Evolutionary conservation across 1,140 invertebrate species (phyloP).

Genomic region (Drosophila novamexicana): DNA sequence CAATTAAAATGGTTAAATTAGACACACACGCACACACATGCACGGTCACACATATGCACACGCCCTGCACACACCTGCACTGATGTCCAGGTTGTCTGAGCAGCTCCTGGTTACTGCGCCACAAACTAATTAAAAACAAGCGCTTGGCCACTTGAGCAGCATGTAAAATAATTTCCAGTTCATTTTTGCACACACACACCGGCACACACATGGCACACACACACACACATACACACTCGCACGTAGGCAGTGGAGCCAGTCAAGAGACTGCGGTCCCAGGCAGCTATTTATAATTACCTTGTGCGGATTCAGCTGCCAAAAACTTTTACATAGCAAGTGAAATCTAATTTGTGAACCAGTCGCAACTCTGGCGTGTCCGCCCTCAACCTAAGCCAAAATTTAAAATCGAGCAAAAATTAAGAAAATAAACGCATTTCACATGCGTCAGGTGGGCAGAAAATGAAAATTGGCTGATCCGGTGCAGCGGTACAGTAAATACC

Average conservation of each 20-base stretch:
- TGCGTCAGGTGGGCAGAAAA: not conserved
- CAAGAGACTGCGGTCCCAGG: slow-evolving; percentile 32
- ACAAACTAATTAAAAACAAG: slow-evolving; percentile 57
- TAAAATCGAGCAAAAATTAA: slow-evolving; percentile 5
- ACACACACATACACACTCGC: slow-evolving; percentile 4
- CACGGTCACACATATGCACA: not conserved
- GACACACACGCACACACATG: slow-evolving; percentile 15
- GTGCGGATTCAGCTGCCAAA: slow-evolving; percentile 36
- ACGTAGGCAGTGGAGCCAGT: slow-evolving; percentile 7
- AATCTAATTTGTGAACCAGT: slow-evolving; percentile 37
- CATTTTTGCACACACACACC: slow-evolving; percentile 11
- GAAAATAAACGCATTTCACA: slow-evolving; percentile 12
- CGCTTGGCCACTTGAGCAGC: slow-evolving; percentile 48
- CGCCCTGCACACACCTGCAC: not conserved
- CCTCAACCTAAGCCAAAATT: not conserved
- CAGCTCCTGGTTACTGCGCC: slow-evolving; percentile 30
- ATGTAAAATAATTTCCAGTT: slow-evolving; percentile 50
- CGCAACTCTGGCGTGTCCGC: not conserved
- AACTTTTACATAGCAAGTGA: slow-evolving; percentile 35
- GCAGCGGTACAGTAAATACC: not conserved
- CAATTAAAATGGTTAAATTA: slow-evolving; percentile 47
- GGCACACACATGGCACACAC: not conserved
- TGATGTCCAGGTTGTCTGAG: slow-evolving; percentile 9
- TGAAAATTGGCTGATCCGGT: not conserved
- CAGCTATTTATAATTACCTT: slow-evolving; percentile 54